Conservation (phyloP, 2,888 invertebrate species). For the Xestia sexstrigata region DNA sequence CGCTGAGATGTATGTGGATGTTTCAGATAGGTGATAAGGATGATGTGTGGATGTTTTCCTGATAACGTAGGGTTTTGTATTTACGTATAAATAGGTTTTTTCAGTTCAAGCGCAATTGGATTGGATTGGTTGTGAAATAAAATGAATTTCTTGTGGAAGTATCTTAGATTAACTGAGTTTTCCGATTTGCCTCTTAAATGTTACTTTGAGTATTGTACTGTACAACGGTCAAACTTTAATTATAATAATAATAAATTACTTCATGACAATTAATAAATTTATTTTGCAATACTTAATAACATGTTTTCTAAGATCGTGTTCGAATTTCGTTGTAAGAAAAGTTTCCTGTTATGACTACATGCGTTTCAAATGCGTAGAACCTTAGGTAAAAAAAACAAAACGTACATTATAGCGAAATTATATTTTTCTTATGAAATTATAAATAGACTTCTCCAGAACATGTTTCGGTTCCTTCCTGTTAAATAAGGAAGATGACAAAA, state of each 20-base stretch:
- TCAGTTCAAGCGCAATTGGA: neutral
- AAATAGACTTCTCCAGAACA: neutral
- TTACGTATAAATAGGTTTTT: neutral
- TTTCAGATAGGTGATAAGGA: constrained; percentile 43
- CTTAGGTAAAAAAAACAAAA: no score
- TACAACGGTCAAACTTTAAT: neutral
- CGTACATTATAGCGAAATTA: no score
- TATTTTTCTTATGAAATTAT: no score
- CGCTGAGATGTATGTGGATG: constrained; percentile 32
- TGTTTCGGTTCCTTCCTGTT: neutral
- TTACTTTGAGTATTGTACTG: neutral
- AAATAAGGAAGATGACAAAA: no score
- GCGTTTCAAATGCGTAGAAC: no score
- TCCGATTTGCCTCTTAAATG: neutral
- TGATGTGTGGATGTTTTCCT: constrained; percentile 16
- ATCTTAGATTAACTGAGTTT: neutral
- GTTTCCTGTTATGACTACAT: no score
- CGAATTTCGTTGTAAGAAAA: no score
- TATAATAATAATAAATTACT: neutral
- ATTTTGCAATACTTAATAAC: no score
- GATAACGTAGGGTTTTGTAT: constrained; percentile 3
- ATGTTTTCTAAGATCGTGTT: no score
- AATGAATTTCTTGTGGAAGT: neutral
- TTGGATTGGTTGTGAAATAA: neutral
- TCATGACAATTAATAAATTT: no score